Base-by-base conservation (phyloP, 2,797 vertebrate genomes). In the Sebastes iracundus region DNA sequence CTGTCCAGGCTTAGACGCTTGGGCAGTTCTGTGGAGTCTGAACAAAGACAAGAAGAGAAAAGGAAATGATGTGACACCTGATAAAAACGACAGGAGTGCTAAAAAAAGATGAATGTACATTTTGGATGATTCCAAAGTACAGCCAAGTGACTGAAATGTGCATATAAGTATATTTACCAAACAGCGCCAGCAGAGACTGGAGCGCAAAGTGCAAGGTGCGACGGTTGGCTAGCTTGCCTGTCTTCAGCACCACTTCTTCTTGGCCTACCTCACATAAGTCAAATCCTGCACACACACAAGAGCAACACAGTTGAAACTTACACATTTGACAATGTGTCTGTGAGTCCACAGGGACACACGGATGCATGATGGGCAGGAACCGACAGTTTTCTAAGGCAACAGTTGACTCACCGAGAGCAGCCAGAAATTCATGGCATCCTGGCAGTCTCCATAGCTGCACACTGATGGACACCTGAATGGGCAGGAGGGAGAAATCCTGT, bases 191-290 rank as follows among this genome's bases (percentile, higher is more conserved):
- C 87, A 99, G 95, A 59, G 99, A 97, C 90, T 99, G 99, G 25
- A 99, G 97, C 9, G 99, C 98, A 92, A 99, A 99, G 96, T 99
- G 98, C 97, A 99, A 96, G 75, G 97, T 99, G 90, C 98, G 96
- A 35, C 98, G 96, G 68, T 96, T 98, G 65, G 99, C 99, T 88
- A 99, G 96, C 83, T 99, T 99, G 87, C 99, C 98, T 0, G 99
- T 99, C 92, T 99, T 99, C 88, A 99, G 95, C 80, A 97, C 97
- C 78, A 99, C 99, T 90, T 99, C 99, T 90, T 99, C 98, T 90
- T 99, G 98, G 67, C 99, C 99, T 7, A 99, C 99, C 92, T 99
- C 98, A 91, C 99, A 99, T 77, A 99, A 96, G 85, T 99, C 99
- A 94, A 99, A 99, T 63, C 99, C 99, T 99, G 82, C 30, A 77